phyloP scores from a whole-genome alignment of 2,113 vertebrate genomes.

The Ascaphus truei region DNA sequence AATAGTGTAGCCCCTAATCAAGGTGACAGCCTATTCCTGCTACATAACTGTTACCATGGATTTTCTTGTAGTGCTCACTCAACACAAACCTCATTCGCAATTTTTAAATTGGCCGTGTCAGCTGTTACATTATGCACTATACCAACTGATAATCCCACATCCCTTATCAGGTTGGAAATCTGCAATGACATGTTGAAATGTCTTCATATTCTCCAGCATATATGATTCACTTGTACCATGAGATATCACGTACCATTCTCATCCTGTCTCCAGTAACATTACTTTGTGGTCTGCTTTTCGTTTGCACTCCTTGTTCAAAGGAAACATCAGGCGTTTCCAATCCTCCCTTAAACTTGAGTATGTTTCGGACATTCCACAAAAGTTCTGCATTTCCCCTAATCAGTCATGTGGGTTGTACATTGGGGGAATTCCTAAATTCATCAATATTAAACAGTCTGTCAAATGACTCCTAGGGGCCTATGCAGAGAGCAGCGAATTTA shows the following conservation, averaged over 20 bases:
- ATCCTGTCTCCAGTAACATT: not conserved
- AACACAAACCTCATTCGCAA: not conserved
- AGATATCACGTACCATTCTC: not conserved
- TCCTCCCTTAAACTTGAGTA: not conserved
- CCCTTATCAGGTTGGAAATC: not conserved
- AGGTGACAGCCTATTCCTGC: not conserved
- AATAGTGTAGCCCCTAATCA: not conserved
- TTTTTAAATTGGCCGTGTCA: not conserved
- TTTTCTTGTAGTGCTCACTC: not conserved
- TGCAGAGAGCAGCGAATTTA: too few relatives aligned
- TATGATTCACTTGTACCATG: slow-evolving; percentile 7
- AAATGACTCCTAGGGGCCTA: not conserved
- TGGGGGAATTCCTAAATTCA: not conserved
- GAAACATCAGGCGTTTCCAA: not conserved
- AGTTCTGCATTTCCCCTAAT: slow-evolving; percentile 7
- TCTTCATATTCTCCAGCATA: not conserved
- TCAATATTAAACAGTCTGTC: not conserved
- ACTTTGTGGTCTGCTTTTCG: not conserved
- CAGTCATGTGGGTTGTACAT: not conserved
- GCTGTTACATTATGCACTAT: not conserved
- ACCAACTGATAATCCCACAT: not conserved
- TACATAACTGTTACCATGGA: not conserved
- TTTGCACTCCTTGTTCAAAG: not conserved
- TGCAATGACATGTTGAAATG: not conserved
- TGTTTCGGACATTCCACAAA: slow-evolving; percentile 16